A percentile compares a stretch with the other conserved stretches of the same genome.
Conservation (phyloP, 1,140 invertebrate genomes). For the Seison nebaliae region DNA sequence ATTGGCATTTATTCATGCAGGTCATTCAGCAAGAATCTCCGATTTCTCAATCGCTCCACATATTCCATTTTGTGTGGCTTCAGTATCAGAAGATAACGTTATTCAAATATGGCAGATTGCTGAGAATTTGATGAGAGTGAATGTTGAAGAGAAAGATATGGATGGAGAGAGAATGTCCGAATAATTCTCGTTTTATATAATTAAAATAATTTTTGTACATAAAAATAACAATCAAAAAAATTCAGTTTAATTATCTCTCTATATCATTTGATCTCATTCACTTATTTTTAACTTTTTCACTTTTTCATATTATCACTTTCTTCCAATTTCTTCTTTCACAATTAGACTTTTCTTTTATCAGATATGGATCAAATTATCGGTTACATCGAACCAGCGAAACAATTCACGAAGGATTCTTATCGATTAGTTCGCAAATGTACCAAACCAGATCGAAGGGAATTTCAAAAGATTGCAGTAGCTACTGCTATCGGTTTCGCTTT, state of each 20-base stretch:
- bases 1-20: not conserved
- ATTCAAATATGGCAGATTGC: not conserved
- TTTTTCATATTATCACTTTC: no score
- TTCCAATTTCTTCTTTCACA: no score
- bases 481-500: slow-evolving; percentile 98
- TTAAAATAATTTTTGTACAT: no score
- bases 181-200: no score
- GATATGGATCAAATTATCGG: slow-evolving; percentile 88
- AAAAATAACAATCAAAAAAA: no score
- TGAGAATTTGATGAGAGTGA: no score
- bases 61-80: not conserved
- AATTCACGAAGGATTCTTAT: slow-evolving; percentile 81
- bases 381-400: slow-evolving; percentile 68
- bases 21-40: not conserved
- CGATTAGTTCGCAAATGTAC: slow-evolving; percentile 91
- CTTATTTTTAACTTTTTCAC: no score
- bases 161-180: no score
- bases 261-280: no score
- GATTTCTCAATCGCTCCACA: not conserved
- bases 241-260: no score
- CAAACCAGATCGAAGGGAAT: slow-evolving; percentile 97
- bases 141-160: no score
- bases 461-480: slow-evolving; percentile 96
- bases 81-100: not conserved
- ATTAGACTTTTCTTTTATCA: no score